These are phyloP conservation scores for Myrmecobius fasciatus DNA, from an alignment of 2,113 vertebrate genomes.

Conservation along the genomic window DNA sequence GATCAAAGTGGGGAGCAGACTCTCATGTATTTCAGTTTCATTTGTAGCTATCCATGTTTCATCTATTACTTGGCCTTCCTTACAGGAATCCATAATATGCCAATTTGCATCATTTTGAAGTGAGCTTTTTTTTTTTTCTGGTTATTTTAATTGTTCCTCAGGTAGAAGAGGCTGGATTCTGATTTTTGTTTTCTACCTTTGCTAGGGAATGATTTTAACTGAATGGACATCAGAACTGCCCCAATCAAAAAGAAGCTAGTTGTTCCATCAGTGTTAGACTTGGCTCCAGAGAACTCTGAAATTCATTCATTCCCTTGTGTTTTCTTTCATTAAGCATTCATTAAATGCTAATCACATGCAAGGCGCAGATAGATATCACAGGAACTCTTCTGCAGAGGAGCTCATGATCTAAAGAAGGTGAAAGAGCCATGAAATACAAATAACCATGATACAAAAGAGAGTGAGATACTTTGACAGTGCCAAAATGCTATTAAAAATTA, in stretches of 20 bases:
- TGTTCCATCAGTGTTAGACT: background rate
- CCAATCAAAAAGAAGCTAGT: background rate
- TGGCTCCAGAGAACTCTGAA: background rate
- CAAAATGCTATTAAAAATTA: background rate
- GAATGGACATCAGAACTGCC: background rate
- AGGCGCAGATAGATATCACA: background rate
- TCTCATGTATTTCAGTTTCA: background rate
- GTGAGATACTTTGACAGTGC: background rate
- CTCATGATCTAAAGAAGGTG: background rate
- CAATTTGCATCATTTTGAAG: background rate
- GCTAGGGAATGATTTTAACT: background rate
- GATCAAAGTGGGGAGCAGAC: background rate
- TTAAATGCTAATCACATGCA: background rate
- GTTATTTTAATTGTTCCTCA: constrained; percentile 2
- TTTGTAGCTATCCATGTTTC: background rate
- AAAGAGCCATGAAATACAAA: background rate
- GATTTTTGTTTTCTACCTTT: background rate
- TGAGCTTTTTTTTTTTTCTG: constrained; percentile 24
- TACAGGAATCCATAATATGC: constrained; percentile 3
- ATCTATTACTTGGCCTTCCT: background rate
- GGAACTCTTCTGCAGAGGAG: background rate
- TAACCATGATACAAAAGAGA: background rate
- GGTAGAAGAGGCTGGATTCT: background rate
- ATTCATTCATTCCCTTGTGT: background rate
- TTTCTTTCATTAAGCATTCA: background rate